Evolutionary conservation across 1,140 invertebrate genomes (phyloP).

Genomic region (Chelonus insularis): DNA sequence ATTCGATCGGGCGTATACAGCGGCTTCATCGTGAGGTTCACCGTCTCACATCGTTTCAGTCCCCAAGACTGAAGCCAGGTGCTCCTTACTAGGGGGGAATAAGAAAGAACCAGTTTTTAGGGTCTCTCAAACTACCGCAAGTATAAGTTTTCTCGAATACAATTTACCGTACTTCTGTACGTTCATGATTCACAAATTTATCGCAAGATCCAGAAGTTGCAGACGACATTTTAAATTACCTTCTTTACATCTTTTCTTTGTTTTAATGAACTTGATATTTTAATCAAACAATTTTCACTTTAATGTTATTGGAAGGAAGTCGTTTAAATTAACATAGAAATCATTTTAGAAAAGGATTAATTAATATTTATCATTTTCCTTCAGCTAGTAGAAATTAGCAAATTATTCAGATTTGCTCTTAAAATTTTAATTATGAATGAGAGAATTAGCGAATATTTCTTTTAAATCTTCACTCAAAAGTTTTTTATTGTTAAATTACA

Average conservation of each 20-base stretch:
- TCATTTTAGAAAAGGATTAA: too few relatives aligned
- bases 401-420: too few relatives aligned
- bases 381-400: too few relatives aligned
- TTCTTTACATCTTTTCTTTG: neutral
- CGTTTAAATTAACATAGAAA: too few relatives aligned
- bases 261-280: neutral
- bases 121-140: conserved; percentile 35
- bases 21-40: neutral
- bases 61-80: conserved; percentile 37
- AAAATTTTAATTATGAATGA: too few relatives aligned
- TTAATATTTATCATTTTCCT: too few relatives aligned
- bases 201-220: neutral
- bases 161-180: neutral
- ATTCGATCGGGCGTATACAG: conserved; percentile 9
- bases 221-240: neutral
- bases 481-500: too few relatives aligned
- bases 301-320: too few relatives aligned
- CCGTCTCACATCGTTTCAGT: neutral
- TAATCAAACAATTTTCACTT: too few relatives aligned
- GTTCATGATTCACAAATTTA: conserved; percentile 6
- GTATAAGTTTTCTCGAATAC: conserved; percentile 5
- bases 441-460: too few relatives aligned
- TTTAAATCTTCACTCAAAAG: too few relatives aligned
- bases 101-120: conserved; percentile 41
- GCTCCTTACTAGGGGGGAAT: conserved; percentile 37